A percentile compares a stretch with the other conserved stretches of the same genome.
Conservation (phyloP, 2,113 vertebrate species). For the Pseudopodoces humilis region DNA sequence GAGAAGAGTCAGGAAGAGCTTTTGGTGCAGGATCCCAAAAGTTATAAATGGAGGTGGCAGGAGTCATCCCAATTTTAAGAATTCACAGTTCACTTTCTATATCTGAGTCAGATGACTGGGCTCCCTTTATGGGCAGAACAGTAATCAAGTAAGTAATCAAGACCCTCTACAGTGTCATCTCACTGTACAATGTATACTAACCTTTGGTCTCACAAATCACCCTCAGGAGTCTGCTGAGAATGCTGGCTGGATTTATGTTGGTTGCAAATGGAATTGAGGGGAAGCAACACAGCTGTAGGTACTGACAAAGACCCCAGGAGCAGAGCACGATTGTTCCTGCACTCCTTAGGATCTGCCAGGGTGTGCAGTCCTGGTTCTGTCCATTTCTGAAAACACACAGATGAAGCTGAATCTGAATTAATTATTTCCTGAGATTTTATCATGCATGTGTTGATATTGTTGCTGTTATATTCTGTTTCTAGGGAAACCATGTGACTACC, state of each 20-base stretch:
- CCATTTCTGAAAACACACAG: not conserved
- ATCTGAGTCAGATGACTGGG: not conserved
- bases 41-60: not conserved
- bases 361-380: not conserved
- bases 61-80: not conserved
- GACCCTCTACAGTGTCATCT: not conserved
- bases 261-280: not conserved
- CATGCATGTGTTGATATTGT: not conserved
- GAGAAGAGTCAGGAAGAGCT: not conserved
- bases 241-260: not conserved
- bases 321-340: not conserved
- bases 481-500: conserved; percentile 59
- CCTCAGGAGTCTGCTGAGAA: not conserved
- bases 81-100: not conserved
- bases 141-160: not conserved
- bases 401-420: not conserved
- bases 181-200: not conserved
- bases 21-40: not conserved
- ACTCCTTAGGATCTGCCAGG: not conserved
- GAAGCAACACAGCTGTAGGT: not conserved
- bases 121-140: not conserved
- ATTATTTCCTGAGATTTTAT: not conserved
- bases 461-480: not conserved
- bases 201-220: not conserved
- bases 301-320: not conserved